Evolutionary conservation across 1,140 invertebrate genomes (phyloP), one percentile per base, ranked within the genome.

Genomic region (Catajapyx aquilonaris): DNA sequence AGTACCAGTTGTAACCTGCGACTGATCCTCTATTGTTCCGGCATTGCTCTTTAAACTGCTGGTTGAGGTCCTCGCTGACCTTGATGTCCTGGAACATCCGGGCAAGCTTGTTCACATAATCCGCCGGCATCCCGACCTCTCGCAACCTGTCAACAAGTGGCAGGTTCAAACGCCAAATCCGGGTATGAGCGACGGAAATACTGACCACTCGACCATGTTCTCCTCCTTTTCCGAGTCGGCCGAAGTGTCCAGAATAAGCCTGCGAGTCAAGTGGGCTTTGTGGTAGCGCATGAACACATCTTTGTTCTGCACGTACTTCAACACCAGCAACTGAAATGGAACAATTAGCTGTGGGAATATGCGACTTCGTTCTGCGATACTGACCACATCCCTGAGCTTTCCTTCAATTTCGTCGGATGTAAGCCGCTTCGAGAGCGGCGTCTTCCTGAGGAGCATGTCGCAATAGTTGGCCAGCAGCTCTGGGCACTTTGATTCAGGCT

Each of bases 271-370:
- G 66, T 98, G 93, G 25, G 88, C 88, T 61, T 98, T 98, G 59
- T 99, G 90, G 60, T 94, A 97, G 42, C 91, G 66, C 93, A 99
- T 98, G 54, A 99, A 99, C 5, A 98, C 90, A 67, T 99, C 94
- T 58, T 98, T 98, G 57, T 97, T 97, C 55, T 91, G 85, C 34
- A 99, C 90, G 62, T 99, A 99, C 60, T 99, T 99, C 32, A 99
- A 64, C 30, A 98, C 88, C 50, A 97, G 61, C 38, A 97, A 60
- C 73, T 77, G 52, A 41, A 63, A 56, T 28, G 44, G 42, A 44
- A 44, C 37, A 28, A 9, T 9, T 28, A 9, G 7, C 13, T 28
- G 7, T 13, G 7, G 7, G 13, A 28, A 9, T 28, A 9, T 13
- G 13, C 23, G 13, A 9, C 13, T 28, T 28, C 23, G 23, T 28